Evolutionary conservation across 2,113 vertebrate genomes (phyloP).

Genomic region (Callorhinus ursinus): DNA sequence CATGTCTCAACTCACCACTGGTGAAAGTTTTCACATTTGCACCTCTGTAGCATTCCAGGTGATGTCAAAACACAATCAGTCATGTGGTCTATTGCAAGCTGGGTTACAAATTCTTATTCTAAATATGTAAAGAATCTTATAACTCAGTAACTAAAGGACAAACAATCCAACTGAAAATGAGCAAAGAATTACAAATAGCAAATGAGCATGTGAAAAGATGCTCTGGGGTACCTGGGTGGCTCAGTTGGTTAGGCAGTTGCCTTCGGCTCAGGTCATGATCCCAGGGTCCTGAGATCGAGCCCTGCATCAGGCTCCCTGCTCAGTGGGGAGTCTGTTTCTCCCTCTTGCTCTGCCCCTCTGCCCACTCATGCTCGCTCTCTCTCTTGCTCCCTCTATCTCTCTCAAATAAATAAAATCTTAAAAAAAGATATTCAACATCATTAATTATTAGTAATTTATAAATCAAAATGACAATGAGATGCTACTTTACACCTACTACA

Average conservation of each 20-base stretch:
- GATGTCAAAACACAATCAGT: neutral
- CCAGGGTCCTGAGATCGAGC: too few relatives aligned
- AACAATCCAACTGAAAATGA: neutral
- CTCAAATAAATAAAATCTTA: too few relatives aligned
- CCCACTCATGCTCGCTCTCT: too few relatives aligned
- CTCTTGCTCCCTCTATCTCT: too few relatives aligned
- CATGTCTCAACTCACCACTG: neutral
- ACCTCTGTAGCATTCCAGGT: neutral
- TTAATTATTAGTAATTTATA: neutral
- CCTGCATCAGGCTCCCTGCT: too few relatives aligned
- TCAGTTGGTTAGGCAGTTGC: too few relatives aligned
- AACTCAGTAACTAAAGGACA: neutral
- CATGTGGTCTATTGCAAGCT: neutral
- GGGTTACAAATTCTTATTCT: neutral
- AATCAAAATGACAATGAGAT: neutral
- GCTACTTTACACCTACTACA: neutral
- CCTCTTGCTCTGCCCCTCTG: too few relatives aligned
- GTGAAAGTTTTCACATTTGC: neutral
- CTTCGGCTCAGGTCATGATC: too few relatives aligned
- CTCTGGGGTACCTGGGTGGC: neutral
- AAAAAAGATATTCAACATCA: neutral
- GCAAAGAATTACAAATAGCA: neutral
- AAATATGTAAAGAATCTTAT: neutral
- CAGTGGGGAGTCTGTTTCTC: too few relatives aligned
- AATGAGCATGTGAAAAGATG: neutral